Base-by-base conservation (phyloP, 35 echinoderm and acorn worm species). In the Heliocidaris erythrogramma region DNA sequence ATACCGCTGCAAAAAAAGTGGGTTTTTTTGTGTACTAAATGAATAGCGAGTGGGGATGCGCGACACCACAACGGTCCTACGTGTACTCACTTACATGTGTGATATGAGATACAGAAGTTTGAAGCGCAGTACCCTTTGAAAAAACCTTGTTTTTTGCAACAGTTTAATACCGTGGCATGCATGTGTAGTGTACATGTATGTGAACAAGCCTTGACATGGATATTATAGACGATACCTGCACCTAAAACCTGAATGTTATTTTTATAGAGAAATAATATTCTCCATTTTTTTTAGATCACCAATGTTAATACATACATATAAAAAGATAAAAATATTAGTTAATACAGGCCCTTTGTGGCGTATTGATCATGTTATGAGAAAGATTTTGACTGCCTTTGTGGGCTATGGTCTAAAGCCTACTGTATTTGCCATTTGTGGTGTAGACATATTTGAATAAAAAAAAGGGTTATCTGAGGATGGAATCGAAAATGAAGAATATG, bases 401-500 rank as follows among this genome's bases (percentile, higher is more conserved):
- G 65, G 65, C 65, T 24, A 2, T 11, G 7, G 59, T 21, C 65
- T 78, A 18, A 78, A 21, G 21, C 18, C 21, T 5, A 24, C 61
- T 78, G 18, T 78, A 78, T 78, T 78, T 89, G 47, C 87, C 87
- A 89, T 14, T 89, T 42, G 10, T 89, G 87, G 87, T 89, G 87
- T 48, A 89, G 31, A 31, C 31, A 35, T 89, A 7, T 89, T 89
- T 89, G 87, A 89, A 89, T 89, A 48, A 2, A 84, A 47, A 88
- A 89, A 89, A 47, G 87, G 87, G 87, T 89, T 5, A 89, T 89
- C 47, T 89, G 87, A 89, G 32, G 87, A 89, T 89, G 0, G 32
- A 89, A 89, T 48, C 24, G 87, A 89, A 89, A 48, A 32, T 47
- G 9, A 86, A 9, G 85, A 32, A 2, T 13, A 6, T 21, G 60